phyloP scores from a whole-genome alignment of 2,113 vertebrate genomes.

The Ameiurus melas region DNA sequence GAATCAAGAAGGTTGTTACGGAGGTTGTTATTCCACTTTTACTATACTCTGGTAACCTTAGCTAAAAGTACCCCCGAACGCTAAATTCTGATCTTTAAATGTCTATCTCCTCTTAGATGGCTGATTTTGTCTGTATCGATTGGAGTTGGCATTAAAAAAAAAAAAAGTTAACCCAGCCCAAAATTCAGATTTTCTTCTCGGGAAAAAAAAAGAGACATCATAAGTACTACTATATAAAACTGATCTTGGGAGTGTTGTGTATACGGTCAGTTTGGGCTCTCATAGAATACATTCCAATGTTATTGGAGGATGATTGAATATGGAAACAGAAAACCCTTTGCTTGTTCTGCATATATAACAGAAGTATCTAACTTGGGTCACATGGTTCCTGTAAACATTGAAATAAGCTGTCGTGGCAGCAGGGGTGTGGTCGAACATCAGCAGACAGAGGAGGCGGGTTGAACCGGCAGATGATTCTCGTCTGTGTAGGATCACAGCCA shows the following conservation, averaged over 20 bases:
- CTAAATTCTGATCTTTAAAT: neutral
- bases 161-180: neutral
- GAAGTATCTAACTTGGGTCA: neutral
- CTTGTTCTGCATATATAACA: neutral
- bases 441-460: neutral
- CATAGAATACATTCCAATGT: neutral
- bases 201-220: no score
- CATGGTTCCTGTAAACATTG: neutral
- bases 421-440: neutral
- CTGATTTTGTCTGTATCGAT: neutral
- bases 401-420: neutral
- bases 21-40: neutral
- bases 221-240: neutral
- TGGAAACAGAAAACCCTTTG: neutral
- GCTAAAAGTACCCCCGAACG: neutral
- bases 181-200: neutral
- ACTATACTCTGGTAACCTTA: neutral
- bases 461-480: neutral
- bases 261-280: no score
- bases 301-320: neutral
- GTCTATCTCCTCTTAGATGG: neutral
- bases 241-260: no score
- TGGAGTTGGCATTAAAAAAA: neutral
- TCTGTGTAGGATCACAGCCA: neutral
- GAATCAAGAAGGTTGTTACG: neutral